Evolutionary conservation across 2,113 vertebrate species (phyloP).

Genomic region (Aix galericulata): DNA sequence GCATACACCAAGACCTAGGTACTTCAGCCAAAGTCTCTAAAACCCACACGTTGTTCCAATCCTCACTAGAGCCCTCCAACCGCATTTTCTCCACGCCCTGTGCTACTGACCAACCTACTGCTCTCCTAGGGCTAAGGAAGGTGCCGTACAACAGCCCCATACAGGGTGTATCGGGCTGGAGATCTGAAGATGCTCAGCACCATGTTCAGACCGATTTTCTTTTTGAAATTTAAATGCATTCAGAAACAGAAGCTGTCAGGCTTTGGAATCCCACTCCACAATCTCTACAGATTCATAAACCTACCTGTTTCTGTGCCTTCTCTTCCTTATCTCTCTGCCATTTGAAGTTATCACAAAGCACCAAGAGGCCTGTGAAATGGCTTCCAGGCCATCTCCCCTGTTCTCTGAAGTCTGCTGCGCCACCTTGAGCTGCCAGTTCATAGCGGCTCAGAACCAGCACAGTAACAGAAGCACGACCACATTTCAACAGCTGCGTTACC

Average conservation of each 20-base stretch:
- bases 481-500: background rate
- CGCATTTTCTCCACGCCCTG: background rate
- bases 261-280: background rate
- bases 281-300: background rate
- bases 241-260: background rate
- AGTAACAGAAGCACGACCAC: background rate
- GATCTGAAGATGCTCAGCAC: background rate
- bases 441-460: background rate
- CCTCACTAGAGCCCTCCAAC: background rate
- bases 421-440: background rate
- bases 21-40: background rate
- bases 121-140: background rate
- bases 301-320: background rate
- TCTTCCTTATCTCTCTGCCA: background rate
- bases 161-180: background rate
- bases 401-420: background rate
- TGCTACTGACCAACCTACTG: background rate
- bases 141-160: background rate
- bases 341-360: background rate
- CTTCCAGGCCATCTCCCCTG: background rate
- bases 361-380: background rate
- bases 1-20: accelerated
- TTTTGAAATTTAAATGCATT: background rate
- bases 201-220: background rate
- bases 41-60: background rate